A percentile compares a stretch with the other conserved stretches of the same genome.
These are phyloP conservation scores for Digitonthophagus gazella DNA, from an alignment of 2,888 invertebrate genomes.

Conservation along the genomic window DNA sequence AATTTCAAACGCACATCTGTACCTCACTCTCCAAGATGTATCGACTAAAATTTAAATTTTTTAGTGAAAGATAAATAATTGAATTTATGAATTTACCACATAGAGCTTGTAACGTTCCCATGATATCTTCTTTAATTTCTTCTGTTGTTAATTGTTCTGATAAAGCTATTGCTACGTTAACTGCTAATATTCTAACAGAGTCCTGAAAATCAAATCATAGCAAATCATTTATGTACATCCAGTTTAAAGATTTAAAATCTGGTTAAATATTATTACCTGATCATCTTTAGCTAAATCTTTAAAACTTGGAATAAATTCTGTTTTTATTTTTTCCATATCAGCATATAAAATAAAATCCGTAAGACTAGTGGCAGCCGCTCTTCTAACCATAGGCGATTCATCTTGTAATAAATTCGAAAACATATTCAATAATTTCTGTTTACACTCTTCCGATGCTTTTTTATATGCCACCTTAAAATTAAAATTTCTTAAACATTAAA, in stretches of 20 bases:
- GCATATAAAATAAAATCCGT: conserved; percentile 39
- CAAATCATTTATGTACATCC: too few relatives aligned
- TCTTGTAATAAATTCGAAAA: conserved; percentile 42
- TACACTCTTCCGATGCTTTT: conserved; percentile 39
- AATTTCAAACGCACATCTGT: conserved; percentile 39
- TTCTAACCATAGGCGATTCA: conserved; percentile 44
- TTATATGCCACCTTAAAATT: conserved; percentile 42
- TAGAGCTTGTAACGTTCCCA: conserved; percentile 38
- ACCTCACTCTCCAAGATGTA: conserved; percentile 43
- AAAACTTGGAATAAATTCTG: conserved; percentile 44
- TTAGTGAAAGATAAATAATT: not conserved
- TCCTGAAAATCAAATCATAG: conserved; percentile 38
- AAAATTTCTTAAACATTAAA: conserved; percentile 3
- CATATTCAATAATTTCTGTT: conserved; percentile 39
- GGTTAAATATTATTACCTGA: too few relatives aligned
- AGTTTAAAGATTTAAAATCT: too few relatives aligned
- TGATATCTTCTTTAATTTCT: conserved; percentile 40
- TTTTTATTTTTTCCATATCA: conserved; percentile 40
- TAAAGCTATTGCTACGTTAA: conserved; percentile 36
- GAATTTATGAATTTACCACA: conserved; percentile 32
- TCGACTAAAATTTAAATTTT: conserved; percentile 36
- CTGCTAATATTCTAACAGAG: conserved; percentile 37
- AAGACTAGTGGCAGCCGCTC: conserved; percentile 39
- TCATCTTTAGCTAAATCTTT: conserved; percentile 42
- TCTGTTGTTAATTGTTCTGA: conserved; percentile 37